These are phyloP conservation scores for Tethea ocularis DNA, from an alignment of 2,888 invertebrate genomes.

Conservation along the genomic window DNA sequence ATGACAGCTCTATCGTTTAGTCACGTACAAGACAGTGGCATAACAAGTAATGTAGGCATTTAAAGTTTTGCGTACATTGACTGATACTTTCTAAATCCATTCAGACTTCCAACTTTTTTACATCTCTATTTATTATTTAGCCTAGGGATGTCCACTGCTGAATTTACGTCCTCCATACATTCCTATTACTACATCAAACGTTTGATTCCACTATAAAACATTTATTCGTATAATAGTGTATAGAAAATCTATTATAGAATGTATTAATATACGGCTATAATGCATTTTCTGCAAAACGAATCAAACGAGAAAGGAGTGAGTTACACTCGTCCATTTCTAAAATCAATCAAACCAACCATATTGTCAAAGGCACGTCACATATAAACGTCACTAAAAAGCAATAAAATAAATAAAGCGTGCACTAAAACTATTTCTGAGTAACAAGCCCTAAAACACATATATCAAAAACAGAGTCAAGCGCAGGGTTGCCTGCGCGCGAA, in stretches of 20 bases:
- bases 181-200: too few species aligned
- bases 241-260: background rate
- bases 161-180: too few species aligned
- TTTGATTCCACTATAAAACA: too few species aligned
- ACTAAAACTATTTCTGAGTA: conserved; percentile 59
- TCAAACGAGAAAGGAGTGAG: background rate
- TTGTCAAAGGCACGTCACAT: conserved; percentile 24
- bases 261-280: background rate
- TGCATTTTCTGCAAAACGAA: background rate
- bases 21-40: conserved; percentile 13
- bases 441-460: conserved; percentile 53
- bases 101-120: too few species aligned
- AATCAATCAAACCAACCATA: conserved; percentile 26
- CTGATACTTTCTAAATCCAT: too few species aligned
- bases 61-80: too few species aligned
- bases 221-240: background rate
- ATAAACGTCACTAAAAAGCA: conserved; percentile 30
- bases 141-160: too few species aligned
- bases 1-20: conserved; percentile 15
- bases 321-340: conserved; percentile 12
- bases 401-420: conserved; percentile 54
- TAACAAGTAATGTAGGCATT: conserved; percentile 9
- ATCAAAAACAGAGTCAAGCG: conserved; percentile 51
- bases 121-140: too few species aligned
- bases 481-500: conserved; percentile 45